Percentiles rank a stretch among this genome's conserved stretches.
These are phyloP conservation scores for Cerastoderma edule DNA, from an alignment of 2,888 invertebrate species.

Conservation along the genomic window DNA sequence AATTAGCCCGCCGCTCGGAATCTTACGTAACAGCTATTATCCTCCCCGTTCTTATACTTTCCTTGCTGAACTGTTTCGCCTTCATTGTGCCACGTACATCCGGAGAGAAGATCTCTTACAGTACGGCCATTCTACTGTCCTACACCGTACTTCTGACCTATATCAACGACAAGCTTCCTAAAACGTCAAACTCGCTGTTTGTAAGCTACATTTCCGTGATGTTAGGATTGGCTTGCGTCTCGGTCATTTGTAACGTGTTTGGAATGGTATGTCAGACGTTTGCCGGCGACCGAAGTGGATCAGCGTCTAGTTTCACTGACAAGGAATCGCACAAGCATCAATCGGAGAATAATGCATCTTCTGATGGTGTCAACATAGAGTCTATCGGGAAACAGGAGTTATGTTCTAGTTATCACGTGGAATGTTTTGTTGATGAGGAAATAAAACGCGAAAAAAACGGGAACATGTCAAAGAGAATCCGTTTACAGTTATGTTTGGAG, in stretches of 20 bases:
- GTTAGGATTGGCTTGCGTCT: constrained; percentile 1
- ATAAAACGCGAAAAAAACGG: background rate
- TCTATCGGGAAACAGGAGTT: background rate
- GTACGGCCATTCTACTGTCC: background rate
- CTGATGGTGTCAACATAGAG: background rate
- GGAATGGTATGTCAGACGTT: background rate
- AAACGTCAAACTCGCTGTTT: background rate
- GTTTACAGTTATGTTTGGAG: background rate
- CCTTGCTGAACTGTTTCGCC: constrained; percentile 9
- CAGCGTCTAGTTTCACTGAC: background rate
- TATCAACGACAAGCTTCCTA: background rate
- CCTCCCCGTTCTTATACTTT: background rate
- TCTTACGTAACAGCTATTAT: constrained; percentile 3
- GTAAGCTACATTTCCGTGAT: constrained; percentile 2
- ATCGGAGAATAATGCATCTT: background rate
- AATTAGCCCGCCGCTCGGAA: background rate
- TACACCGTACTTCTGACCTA: background rate
- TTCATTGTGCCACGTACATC: constrained; percentile 1
- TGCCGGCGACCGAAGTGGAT: background rate
- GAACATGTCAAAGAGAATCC: background rate
- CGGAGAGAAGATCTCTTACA: constrained; percentile 7
- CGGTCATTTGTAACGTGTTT: background rate
- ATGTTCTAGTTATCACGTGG: background rate
- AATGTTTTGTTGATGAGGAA: background rate
- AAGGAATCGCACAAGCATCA: background rate